Percentiles rank a stretch among this genome's conserved stretches.
phyloP scores from a whole-genome alignment of 92 coral and sea anemone genomes.

The Umimayanthus chanpuru region DNA sequence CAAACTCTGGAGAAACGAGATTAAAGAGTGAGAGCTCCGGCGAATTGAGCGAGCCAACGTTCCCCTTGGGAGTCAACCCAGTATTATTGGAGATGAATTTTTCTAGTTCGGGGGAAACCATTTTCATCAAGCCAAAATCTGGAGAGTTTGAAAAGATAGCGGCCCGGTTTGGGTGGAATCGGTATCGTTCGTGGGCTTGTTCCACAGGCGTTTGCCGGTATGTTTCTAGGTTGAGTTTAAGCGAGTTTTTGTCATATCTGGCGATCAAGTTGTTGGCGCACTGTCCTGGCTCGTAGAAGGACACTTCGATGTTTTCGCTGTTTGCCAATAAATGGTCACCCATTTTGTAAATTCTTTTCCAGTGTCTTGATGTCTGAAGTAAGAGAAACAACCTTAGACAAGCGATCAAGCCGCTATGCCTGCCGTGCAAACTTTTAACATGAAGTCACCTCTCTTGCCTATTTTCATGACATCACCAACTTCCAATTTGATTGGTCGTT shows the following conservation, averaged over 20 bases:
- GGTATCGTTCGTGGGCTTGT: constrained; percentile 70
- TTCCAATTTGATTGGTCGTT: constrained; percentile 78
- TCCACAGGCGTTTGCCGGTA: constrained; percentile 59
- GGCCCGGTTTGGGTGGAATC: constrained; percentile 47
- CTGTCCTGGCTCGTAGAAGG: constrained; percentile 71
- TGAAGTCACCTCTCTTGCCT: constrained; percentile 83
- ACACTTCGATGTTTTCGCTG: constrained; percentile 79
- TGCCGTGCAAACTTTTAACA: constrained; percentile 72
- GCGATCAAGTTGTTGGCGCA: constrained; percentile 32
- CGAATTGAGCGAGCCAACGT: constrained; percentile 71
- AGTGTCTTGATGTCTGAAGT: constrained; percentile 64
- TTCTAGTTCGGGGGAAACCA: constrained; percentile 94
- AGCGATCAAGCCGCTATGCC: constrained; percentile 83
- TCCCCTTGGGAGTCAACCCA: constrained; percentile 77
- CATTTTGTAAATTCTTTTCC: constrained; percentile 64
- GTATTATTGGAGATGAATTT: constrained; percentile 87
- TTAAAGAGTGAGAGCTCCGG: constrained; percentile 91
- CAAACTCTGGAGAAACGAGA: constrained; percentile 95
- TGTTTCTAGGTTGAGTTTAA: constrained; percentile 69
- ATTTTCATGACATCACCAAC: constrained; percentile 80
- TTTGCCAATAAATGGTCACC: constrained; percentile 71
- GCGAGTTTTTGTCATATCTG: constrained; percentile 77
- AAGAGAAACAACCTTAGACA: constrained; percentile 48
- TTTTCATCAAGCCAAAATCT: constrained; percentile 79
- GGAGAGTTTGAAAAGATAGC: constrained; percentile 75